Evolutionary conservation across 2,797 vertebrate species (phyloP), one percentile per base, ranked within the genome.

Genomic region (Menidia menidia): DNA sequence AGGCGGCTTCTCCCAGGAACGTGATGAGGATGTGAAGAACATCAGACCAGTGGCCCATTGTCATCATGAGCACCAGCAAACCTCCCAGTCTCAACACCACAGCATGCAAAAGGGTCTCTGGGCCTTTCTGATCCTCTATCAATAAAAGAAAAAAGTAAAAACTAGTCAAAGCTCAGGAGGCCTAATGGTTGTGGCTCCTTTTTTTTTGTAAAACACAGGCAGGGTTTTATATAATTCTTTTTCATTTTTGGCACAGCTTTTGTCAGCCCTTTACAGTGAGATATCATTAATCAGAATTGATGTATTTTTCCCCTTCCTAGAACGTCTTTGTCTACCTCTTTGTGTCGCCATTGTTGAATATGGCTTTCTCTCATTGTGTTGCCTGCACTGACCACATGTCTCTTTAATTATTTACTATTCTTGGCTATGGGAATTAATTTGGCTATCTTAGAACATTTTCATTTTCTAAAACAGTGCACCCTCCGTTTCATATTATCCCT

Each of bases 31-130:
- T 3, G 0, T 96, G 94, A 32, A 95, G 54, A 60, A 97, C 84
- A 43, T 97, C 96, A 0, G 66, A 77, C 96, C 96, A 97, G 7
- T 84, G 57, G 6, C 96, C 96, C 35, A 96, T 87, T 0, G 95
- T 94, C 87, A 97, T 86, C 88, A 97, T 92, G 64, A 97, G 94
- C 73, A 97, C 89, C 41, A 96, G 86, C 61, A 97, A 90, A 6
- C 93, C 91, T 0, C 95, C 95, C 86, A 97, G 93, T 42, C 96
- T 87, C 19, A 97, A 83, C 71, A 93, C 78, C 4, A 93, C 95
- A 0, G 93, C 94, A 78, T 92, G 95, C 33, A 92, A 33, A 6
- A 92, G 78, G 50, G 43, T 48, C 61, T 87, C 86, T 31, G 84
- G 15, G 1, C 74, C 84, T 0, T 68, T 30, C 50, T 94, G 93